Percentiles rank a stretch among this genome's conserved stretches.
phyloP scores from a whole-genome alignment of 2,797 vertebrate species.

The Lophius americanus region DNA sequence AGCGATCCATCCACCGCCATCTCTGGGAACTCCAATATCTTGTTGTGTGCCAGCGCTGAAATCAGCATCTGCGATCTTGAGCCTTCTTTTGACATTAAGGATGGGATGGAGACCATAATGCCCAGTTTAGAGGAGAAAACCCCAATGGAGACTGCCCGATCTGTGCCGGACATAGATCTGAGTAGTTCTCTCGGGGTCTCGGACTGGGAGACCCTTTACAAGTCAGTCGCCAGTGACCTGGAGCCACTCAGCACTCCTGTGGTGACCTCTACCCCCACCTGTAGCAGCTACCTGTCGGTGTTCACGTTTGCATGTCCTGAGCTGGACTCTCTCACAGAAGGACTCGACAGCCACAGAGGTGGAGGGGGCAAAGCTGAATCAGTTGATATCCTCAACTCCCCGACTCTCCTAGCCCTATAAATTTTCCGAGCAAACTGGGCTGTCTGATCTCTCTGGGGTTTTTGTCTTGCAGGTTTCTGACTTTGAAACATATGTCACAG shows the following conservation, averaged over 20 bases:
- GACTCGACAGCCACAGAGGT: slow-evolving; percentile 86
- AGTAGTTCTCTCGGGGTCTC: slow-evolving; percentile 92
- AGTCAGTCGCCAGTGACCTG: slow-evolving; percentile 88
- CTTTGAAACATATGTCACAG: slow-evolving; percentile 64
- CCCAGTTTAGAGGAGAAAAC: slow-evolving; percentile 78
- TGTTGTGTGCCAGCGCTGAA: slow-evolving; percentile 85
- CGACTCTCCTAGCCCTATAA: slow-evolving; percentile 96
- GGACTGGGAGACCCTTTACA: slow-evolving; percentile 97
- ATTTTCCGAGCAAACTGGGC: slow-evolving; percentile 53
- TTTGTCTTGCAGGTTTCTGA: slow-evolving; percentile 60
- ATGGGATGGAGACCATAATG: slow-evolving; percentile 90
- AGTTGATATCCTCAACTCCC: slow-evolving; percentile 95
- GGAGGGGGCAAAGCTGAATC: slow-evolving; percentile 91
- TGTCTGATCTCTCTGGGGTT: slow-evolving; percentile 43
- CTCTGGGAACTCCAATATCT: slow-evolving; percentile 86
- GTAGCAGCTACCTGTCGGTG: slow-evolving; percentile 92
- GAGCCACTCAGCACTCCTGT: slow-evolving; percentile 96
- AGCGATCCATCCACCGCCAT: slow-evolving; percentile 82
- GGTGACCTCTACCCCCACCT: slow-evolving; percentile 94
- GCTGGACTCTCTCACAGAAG: slow-evolving; percentile 90
- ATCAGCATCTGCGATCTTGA: slow-evolving; percentile 84
- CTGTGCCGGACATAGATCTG: slow-evolving; percentile 95
- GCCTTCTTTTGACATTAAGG: slow-evolving; percentile 89
- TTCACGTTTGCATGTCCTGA: slow-evolving; percentile 96
- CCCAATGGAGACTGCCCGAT: slow-evolving; percentile 89